Evolutionary conservation across 1,140 invertebrate species (phyloP), one percentile per base, ranked within the genome.

Genomic region (Caenorhabditis latens): DNA sequence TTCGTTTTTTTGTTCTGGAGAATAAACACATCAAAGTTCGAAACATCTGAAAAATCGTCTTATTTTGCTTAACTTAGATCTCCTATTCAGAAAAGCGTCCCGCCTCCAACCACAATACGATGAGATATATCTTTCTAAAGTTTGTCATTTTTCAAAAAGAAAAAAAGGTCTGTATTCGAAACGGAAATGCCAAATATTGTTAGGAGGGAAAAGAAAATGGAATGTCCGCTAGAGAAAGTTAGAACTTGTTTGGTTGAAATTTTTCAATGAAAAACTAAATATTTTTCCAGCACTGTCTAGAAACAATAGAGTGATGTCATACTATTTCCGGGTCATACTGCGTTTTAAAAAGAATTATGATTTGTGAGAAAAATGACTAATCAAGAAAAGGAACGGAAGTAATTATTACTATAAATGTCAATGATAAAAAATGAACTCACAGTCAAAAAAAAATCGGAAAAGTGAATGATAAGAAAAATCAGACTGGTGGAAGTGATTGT

Each of bases 291-390:
- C 32, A 32, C 32, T 1, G 32, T 32, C 32, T 1, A 32, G 2
- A 32, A 32, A 32, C 32, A 32, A 0, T 2, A 32, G 32, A n/a
- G n/a, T 58, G 57, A 58, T 58, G 57, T 58, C 57, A 58, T 58
- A 58, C 14, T 21, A n/a, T 4, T 6, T 6, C n/a, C n/a, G 19
- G 57, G 9, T 53, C 16, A 9, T 58, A 58, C 57, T n/a, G 57
- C n/a, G 0, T 58, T 58, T 58, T 19, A 58, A 58, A 58, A 58
- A 58, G 57, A n/a, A 19, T 58, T 58, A 58, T 58, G 57, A 3
- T 58, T 58, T 58, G 19, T 58, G 57, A 58, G n/a, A n/a, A 21
- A n/a, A 8, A n/a, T 58, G 57, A 58, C 57, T 58, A 58, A 58
- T 58, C 16, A 0, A n/a, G 8, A 58, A 58, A 58, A 8, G 14